phyloP scores from a whole-genome alignment of 2,797 vertebrate species.

The Phaenicophaeus curvirostris region DNA sequence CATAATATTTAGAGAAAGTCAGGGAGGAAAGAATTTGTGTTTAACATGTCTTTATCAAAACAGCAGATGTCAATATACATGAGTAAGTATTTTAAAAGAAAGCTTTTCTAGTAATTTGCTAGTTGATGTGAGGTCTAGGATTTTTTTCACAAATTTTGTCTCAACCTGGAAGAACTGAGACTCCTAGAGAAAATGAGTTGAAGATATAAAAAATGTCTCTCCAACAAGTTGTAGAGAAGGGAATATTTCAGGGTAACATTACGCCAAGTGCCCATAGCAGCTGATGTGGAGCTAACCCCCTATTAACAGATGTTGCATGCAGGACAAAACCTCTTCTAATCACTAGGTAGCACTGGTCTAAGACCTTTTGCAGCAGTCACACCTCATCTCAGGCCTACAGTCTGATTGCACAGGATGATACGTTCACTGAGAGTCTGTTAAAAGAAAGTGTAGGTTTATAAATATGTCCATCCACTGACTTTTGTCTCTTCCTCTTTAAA shows the following conservation, averaged over 20 bases:
- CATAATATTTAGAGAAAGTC: neutral
- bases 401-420: neutral
- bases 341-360: neutral
- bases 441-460: neutral
- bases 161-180: neutral
- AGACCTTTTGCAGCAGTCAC: constrained; percentile 5
- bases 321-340: neutral
- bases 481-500: constrained; percentile 54
- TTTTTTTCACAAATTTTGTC: neutral
- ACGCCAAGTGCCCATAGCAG: neutral
- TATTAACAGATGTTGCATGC: neutral
- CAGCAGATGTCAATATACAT: neutral
- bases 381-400: constrained; percentile 8
- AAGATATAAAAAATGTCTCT: neutral
- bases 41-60: neutral
- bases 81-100: neutral
- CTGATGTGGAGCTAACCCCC: neutral
- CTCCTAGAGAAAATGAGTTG: neutral
- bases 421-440: neutral
- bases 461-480: neutral
- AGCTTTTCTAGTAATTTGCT: neutral
- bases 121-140: neutral
- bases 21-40: neutral
- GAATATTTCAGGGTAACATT: neutral
- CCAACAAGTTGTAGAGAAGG: neutral